These are phyloP conservation scores for Cyaniris semiargus DNA, from an alignment of 2,888 invertebrate genomes.

Conservation along the genomic window DNA sequence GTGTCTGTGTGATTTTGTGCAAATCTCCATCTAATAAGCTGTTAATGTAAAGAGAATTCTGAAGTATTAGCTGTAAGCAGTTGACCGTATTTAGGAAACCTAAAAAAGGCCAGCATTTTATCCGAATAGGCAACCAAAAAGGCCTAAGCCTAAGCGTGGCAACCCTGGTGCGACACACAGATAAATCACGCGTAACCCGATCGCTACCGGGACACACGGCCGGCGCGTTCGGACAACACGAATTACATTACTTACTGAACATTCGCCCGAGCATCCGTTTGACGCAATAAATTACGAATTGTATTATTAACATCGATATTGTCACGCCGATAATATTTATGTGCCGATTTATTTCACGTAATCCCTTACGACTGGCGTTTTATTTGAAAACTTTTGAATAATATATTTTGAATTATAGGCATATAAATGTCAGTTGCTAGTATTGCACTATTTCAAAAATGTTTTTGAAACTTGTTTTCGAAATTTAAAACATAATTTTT, in stretches of 20 bases:
- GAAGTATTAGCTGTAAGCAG: not conserved
- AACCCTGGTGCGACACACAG: conserved; percentile 47
- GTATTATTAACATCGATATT: conserved; percentile 9
- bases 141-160: conserved; percentile 44
- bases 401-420: not conserved
- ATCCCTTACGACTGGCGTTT: not conserved
- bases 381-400: not conserved
- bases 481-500: no score
- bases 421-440: not conserved
- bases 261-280: not conserved
- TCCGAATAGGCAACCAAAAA: not conserved
- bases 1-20: not conserved
- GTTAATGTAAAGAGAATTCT: not conserved
- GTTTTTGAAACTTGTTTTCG: not conserved
- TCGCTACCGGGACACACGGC: conserved; percentile 51
- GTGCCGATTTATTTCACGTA: not conserved
- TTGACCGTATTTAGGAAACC: not conserved
- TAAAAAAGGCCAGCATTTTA: no score
- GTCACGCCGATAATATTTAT: conserved; percentile 11
- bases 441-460: not conserved
- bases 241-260: not conserved
- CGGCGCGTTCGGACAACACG: not conserved
- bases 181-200: conserved; percentile 64
- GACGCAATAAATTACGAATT: conserved; percentile 20
- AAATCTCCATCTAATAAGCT: not conserved